A percentile compares a stretch with the other conserved stretches of the same genome.
These are phyloP conservation scores for Thereva unica DNA, from an alignment of 2,888 invertebrate genomes.

Conservation along the genomic window DNA sequence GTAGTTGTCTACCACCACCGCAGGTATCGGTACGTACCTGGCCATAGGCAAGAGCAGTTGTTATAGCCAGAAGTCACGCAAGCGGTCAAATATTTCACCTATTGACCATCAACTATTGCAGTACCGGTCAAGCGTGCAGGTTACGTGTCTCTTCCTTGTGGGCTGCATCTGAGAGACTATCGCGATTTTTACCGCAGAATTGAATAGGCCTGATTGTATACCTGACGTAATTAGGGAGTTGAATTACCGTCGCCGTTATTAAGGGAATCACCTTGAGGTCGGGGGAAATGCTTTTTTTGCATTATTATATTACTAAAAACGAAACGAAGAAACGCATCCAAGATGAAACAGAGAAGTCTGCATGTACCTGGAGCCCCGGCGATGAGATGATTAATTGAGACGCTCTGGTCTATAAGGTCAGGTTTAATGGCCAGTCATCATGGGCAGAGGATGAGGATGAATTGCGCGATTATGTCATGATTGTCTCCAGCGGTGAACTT, in stretches of 20 bases:
- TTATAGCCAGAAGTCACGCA: constrained; percentile 35
- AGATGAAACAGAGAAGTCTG: not conserved
- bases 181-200: not conserved
- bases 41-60: not conserved
- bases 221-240: constrained; percentile 17
- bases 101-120: constrained; percentile 23
- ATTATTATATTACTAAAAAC: no score
- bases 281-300: not conserved
- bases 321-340: constrained; percentile 7
- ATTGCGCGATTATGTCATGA: constrained; percentile 15
- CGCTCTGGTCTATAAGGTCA: constrained; percentile 10
- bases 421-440: constrained; percentile 5
- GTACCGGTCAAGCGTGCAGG: constrained; percentile 28
- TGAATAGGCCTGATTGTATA: constrained; percentile 2
- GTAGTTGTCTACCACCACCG: constrained; percentile 10
- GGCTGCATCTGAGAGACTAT: constrained; percentile 9
- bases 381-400: constrained; percentile 22
- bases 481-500: no score
- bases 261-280: constrained; percentile 1
- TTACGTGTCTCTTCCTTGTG: constrained; percentile 11
- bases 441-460: not conserved
- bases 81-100: constrained; percentile 38
- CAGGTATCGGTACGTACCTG: constrained; percentile 9
- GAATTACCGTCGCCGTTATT: constrained; percentile 14
- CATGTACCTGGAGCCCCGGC: not conserved